phyloP scores from a whole-genome alignment of 1,140 invertebrate species.

The Caenorhabditis briggsae region DNA sequence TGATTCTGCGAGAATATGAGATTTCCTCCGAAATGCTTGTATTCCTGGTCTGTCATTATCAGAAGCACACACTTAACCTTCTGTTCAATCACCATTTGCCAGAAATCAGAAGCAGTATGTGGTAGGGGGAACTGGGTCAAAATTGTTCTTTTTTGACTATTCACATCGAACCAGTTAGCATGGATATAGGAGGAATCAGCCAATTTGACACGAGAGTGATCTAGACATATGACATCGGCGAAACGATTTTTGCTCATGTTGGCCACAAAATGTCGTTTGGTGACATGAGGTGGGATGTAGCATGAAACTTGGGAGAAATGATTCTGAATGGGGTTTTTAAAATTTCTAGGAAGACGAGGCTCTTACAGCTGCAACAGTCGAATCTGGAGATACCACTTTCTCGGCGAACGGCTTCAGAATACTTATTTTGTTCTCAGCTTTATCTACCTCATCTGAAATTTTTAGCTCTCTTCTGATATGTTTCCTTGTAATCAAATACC shows the following conservation, averaged over 20 bases:
- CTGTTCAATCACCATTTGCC: conserved; percentile 53
- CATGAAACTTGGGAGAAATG: conserved; percentile 24
- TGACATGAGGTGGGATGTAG: conserved; percentile 18
- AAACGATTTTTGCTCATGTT: conserved; percentile 46
- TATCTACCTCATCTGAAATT: neutral
- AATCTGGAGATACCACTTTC: neutral
- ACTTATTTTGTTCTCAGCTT: too few relatives aligned
- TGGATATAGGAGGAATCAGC: conserved; percentile 37
- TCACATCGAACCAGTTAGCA: conserved; percentile 47
- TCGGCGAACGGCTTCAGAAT: conserved; percentile 12
- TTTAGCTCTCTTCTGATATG: neutral
- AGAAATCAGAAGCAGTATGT: conserved; percentile 47
- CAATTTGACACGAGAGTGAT: conserved; percentile 38
- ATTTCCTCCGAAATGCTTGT: neutral
- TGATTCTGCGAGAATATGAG: conserved; percentile 22
- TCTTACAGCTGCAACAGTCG: neutral
- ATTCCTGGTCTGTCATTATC: conserved; percentile 36
- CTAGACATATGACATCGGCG: conserved; percentile 43
- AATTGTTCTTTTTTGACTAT: conserved; percentile 19
- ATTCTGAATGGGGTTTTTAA: neutral
- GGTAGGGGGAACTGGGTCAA: conserved; percentile 48
- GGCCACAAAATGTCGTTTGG: neutral
- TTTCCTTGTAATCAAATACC: too few relatives aligned
- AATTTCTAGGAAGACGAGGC: neutral
- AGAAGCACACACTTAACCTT: conserved; percentile 31